Base-by-base conservation (phyloP, 2,888 invertebrate species). In the Punctoribates punctum region DNA sequence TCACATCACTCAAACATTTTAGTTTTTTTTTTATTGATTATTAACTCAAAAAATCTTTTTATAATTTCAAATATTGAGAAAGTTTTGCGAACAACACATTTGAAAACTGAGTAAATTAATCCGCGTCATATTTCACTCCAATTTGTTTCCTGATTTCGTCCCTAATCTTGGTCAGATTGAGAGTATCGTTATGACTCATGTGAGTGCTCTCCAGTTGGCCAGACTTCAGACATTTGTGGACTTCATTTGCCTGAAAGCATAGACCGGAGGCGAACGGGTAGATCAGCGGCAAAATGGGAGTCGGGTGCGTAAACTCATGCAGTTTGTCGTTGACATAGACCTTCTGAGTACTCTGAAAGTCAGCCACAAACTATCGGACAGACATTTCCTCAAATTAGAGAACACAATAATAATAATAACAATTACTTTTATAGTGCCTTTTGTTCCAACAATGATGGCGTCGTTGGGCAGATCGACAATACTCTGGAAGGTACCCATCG, bases 201-300 rank as follows among this genome's bases (percentile, higher is more conserved):
- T 86, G 87, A 0, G 88, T 87, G 82, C 91, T 90, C 84, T 93
- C 91, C 76, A 87, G 83, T 79, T 89, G 84, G 79, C 90, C 89
- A 84, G 87, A 84, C 78, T 86, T 85, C 51, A 94, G 87, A 81
- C 92, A 91, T 78, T 88, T 86, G 81, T 90, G 88, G 74, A 89
- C 91, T 83, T 92, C 91, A 79, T 88, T 88, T 51, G 92, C 93
- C 84, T 93, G 89, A 82, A 91, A 93, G 78, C 88, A 86, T 72
- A 93, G 85, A 0, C 91, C 92, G 27, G 88, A 88, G 78, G 91
- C 91, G 42, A 3, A 6, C 82, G 89, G 91, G 82, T 90, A 90
- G 77, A 81, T 81, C 78, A 88, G 88, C 77, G 86, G 85, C 79
- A 87, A 86, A 8, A 87, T 87, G 42, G 80, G 74, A 79, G 87